phyloP scores from a whole-genome alignment of 2,113 vertebrate species.

The Elgaria multicarinata region DNA sequence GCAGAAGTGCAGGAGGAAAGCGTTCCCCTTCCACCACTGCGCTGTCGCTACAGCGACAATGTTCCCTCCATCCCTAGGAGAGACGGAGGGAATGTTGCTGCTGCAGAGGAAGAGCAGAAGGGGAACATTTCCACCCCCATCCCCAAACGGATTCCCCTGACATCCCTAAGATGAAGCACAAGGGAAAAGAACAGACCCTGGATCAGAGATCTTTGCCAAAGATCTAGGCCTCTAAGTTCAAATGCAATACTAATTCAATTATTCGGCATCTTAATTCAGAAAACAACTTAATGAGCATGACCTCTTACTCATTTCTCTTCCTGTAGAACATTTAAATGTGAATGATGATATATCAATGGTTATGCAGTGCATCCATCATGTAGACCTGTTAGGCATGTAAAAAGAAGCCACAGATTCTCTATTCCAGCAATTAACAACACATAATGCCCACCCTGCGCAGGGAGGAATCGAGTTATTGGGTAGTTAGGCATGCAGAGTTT shows the following conservation, averaged over 20 bases:
- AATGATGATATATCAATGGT: background rate
- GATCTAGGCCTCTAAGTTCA: background rate
- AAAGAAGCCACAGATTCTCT: background rate
- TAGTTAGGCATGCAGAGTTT: no score
- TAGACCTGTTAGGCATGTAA: background rate
- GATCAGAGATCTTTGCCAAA: background rate
- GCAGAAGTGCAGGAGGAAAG: no score
- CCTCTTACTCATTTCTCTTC: background rate
- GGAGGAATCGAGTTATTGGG: background rate
- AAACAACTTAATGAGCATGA: background rate
- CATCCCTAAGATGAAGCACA: background rate
- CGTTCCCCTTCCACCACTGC: no score
- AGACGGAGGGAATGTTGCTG: no score
- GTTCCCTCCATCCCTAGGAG: no score
- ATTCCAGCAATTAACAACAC: background rate
- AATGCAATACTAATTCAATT: background rate
- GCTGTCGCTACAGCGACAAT: no score
- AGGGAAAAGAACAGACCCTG: background rate
- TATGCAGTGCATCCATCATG: background rate
- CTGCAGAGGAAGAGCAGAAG: no score
- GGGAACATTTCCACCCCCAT: no score
- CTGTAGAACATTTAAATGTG: background rate
- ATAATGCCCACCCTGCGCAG: background rate
- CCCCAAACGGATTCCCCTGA: no score
- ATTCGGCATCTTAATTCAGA: background rate